Evolutionary conservation across 2,113 vertebrate genomes (phyloP).

Genomic region (Nerophis lumbriciformis): DNA sequence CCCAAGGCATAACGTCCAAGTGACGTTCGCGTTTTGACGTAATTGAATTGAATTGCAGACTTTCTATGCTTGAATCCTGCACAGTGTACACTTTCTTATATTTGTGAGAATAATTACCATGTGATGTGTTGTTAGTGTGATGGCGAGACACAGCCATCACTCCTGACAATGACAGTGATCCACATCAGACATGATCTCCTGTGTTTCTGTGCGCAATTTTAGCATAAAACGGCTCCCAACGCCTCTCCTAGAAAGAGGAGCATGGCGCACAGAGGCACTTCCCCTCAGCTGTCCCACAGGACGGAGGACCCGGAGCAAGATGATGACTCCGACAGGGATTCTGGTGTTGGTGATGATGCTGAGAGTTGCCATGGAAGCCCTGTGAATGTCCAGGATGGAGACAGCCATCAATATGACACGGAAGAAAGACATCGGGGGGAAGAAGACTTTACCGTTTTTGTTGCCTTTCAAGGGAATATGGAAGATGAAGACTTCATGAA

Average conservation of each 20-base stretch:
- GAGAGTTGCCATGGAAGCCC: slow-evolving; percentile 45
- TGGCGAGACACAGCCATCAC: background rate
- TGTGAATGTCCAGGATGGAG: slow-evolving; percentile 37
- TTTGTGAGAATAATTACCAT: too few species aligned
- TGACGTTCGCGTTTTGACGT: too few species aligned
- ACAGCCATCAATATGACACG: slow-evolving; percentile 13
- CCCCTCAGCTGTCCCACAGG: slow-evolving; percentile 64
- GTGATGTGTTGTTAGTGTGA: too few species aligned
- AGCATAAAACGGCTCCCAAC: slow-evolving; percentile 48
- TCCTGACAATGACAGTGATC: background rate
- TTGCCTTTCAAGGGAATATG: slow-evolving; percentile 91
- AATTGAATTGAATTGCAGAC: too few species aligned
- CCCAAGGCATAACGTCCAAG: background rate
- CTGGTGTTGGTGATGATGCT: slow-evolving; percentile 79
- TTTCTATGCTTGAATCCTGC: too few species aligned
- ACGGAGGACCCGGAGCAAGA: slow-evolving; percentile 69
- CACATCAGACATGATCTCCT: background rate
- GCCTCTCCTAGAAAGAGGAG: slow-evolving; percentile 59
- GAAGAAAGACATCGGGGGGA: slow-evolving; percentile 18
- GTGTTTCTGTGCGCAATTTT: slow-evolving; percentile 22
- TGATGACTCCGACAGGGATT: slow-evolving; percentile 80
- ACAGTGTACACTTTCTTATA: too few species aligned
- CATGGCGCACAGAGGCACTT: slow-evolving; percentile 59
- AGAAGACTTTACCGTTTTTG: slow-evolving; percentile 81
- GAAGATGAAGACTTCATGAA: slow-evolving; percentile 85